These are phyloP conservation scores for Lutraria rhynchaena DNA, from an alignment of 1,140 invertebrate genomes.

Conservation along the genomic window DNA sequence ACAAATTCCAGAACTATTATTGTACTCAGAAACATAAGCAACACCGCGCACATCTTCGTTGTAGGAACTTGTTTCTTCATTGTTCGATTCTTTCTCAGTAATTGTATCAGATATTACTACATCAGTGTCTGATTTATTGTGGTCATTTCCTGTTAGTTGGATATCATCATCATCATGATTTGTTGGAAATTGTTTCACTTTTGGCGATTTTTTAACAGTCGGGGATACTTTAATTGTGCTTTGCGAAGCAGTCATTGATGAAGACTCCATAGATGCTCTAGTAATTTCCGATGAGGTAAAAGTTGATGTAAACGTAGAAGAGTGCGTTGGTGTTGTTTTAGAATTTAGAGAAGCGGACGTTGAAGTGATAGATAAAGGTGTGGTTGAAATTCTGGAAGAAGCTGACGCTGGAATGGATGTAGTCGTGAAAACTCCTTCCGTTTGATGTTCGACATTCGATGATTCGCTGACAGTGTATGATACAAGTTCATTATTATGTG, in stretches of 20 bases:
- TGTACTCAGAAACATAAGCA: background rate
- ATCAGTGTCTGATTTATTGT: too few species aligned
- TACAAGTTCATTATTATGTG: too few species aligned
- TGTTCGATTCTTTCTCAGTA: conserved; percentile 90
- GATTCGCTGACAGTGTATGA: too few species aligned
- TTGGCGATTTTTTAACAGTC: background rate
- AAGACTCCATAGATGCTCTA: background rate
- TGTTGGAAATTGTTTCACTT: background rate
- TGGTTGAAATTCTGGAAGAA: background rate
- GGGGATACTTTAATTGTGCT: background rate
- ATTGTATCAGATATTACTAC: conserved; percentile 95
- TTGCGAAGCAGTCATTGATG: background rate
- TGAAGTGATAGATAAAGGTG: background rate
- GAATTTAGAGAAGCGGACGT: background rate
- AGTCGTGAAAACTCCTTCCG: background rate
- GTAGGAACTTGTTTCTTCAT: background rate
- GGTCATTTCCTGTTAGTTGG: too few species aligned
- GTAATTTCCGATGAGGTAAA: background rate
- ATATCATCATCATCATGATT: too few species aligned
- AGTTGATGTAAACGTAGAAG: background rate
- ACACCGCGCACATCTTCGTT: background rate
- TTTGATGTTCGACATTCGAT: too few species aligned
- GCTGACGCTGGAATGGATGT: background rate
- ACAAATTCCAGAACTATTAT: background rate
- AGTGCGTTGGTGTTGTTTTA: background rate